Percentiles rank a stretch among this genome's conserved stretches.
Conservation (phyloP, 1,140 invertebrate species). For the Acromyrmex heyeri region DNA sequence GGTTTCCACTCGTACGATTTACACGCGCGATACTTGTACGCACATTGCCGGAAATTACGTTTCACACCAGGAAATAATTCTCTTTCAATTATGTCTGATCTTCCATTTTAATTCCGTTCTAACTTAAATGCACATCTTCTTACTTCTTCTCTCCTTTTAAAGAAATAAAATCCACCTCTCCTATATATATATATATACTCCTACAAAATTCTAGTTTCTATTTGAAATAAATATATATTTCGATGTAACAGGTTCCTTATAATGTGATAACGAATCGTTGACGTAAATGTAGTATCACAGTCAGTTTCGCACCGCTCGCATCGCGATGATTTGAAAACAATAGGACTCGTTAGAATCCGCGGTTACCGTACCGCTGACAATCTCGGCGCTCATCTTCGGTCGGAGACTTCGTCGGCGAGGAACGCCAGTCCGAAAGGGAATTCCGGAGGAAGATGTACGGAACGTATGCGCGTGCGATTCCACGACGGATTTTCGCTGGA, state of each 20-base stretch:
- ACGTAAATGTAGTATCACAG: constrained; percentile 1
- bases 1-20: constrained; percentile 40
- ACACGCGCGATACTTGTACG: constrained; percentile 27
- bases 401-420: constrained; percentile 24
- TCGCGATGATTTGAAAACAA: constrained; percentile 33
- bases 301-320: not conserved
- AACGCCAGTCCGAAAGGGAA: constrained; percentile 59
- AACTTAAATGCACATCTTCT: not conserved
- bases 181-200: no score
- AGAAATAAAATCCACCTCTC: not conserved
- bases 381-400: constrained; percentile 33
- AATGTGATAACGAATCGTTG: not conserved
- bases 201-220: not conserved
- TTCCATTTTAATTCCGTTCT: not conserved
- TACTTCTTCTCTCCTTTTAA: no score
- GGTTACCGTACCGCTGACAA: constrained; percentile 32
- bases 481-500: constrained; percentile 75
- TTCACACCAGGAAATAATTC: constrained; percentile 20
- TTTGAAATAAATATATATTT: not conserved
- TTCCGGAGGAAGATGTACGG: constrained; percentile 74
- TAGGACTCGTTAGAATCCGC: constrained; percentile 26
- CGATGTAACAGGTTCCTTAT: not conserved
- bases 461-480: constrained; percentile 65
- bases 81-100: constrained; percentile 15
- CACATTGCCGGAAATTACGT: constrained; percentile 46